phyloP scores from a whole-genome alignment of 2,113 vertebrate species.

The Benitochromis conjunctus region DNA sequence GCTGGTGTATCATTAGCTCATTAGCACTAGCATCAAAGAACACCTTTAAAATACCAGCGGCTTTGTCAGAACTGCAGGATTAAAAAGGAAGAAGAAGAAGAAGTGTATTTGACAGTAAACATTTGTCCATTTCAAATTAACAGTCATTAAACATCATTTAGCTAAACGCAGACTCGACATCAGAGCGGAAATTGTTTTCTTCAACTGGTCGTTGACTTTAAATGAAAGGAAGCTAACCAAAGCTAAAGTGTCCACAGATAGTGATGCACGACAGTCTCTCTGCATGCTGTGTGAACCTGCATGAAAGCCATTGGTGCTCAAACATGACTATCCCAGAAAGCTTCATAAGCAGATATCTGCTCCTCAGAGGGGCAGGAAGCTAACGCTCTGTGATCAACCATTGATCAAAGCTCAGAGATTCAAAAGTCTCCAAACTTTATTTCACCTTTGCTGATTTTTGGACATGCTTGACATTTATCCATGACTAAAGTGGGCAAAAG shows the following conservation, averaged over 20 bases:
- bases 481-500: not conserved
- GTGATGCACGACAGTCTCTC: not conserved
- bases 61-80: not conserved
- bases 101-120: not conserved
- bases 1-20: not conserved
- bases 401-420: not conserved
- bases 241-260: not conserved
- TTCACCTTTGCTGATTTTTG: not conserved
- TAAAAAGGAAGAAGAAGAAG: not conserved
- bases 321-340: not conserved
- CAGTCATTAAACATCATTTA: not conserved
- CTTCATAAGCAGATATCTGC: not conserved
- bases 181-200: not conserved
- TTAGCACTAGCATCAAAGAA: not conserved
- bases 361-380: not conserved
- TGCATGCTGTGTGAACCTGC: not conserved
- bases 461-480: not conserved
- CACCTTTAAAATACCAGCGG: not conserved
- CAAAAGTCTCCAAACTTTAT: not conserved
- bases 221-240: not conserved
- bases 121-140: not conserved
- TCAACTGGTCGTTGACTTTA: not conserved
- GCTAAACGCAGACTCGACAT: not conserved
- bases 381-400: accelerated
- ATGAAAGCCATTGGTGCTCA: accelerated